A percentile compares a stretch with the other conserved stretches of the same genome.
Evolutionary conservation across 1,140 invertebrate species (phyloP).

Genomic region (Pogonus chalceus): DNA sequence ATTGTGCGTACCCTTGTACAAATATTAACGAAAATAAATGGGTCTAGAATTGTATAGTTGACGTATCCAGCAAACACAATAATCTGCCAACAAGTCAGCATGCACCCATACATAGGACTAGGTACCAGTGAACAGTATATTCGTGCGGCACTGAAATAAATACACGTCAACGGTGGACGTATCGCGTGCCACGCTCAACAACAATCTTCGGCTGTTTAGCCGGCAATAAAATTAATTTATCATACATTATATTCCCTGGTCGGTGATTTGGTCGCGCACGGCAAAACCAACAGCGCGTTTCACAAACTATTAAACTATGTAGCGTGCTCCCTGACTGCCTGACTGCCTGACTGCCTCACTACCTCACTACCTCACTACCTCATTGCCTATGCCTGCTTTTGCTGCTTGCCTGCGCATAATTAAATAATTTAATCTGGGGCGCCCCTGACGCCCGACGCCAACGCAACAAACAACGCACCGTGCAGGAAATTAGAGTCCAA

Average conservation of each 20-base stretch:
- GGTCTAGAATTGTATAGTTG: too few species aligned
- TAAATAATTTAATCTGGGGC: conserved; percentile 7
- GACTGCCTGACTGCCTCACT: too few species aligned
- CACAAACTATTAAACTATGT: conserved; percentile 11
- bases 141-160: conserved; percentile 25
- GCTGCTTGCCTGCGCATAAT: conserved; percentile 2
- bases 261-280: conserved; percentile 19
- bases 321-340: conserved; percentile 9
- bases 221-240: conserved; percentile 38
- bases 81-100: too few species aligned
- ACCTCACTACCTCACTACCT: too few species aligned
- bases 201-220: conserved; percentile 36
- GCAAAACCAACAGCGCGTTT: conserved; percentile 8
- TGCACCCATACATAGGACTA: too few species aligned
- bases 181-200: conserved; percentile 30
- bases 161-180: conserved; percentile 21
- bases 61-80: too few species aligned
- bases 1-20: too few species aligned
- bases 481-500: conserved; percentile 35
- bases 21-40: too few species aligned
- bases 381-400: too few species aligned
- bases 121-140: too few species aligned
- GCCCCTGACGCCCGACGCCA: conserved; percentile 4
- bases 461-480: conserved; percentile 20
- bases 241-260: conserved; percentile 29